Percentiles rank a stretch among this genome's conserved stretches.
Evolutionary conservation across 2,797 vertebrate species (phyloP).

Genomic region (Streptopelia turtur): DNA sequence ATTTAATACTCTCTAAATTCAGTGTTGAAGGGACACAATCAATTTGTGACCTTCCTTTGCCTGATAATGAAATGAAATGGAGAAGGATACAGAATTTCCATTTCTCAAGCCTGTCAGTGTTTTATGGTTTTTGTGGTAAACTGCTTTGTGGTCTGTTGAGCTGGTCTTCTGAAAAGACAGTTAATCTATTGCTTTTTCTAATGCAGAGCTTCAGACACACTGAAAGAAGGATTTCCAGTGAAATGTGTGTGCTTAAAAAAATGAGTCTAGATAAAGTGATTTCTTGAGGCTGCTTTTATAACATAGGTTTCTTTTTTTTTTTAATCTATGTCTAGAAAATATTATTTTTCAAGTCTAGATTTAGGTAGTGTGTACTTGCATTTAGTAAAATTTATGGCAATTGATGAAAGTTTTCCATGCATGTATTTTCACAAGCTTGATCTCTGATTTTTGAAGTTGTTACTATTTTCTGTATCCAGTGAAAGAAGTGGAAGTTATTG

Average conservation of each 20-base stretch:
- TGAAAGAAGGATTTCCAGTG: not conserved
- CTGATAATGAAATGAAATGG: conserved; percentile 44
- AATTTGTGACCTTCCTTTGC: conserved; percentile 36
- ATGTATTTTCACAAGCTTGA: not conserved
- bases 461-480: not conserved
- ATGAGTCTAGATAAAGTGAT: not conserved
- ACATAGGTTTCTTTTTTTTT: not conserved
- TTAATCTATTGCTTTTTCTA: not conserved
- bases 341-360: not conserved
- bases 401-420: not conserved
- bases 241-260: not conserved
- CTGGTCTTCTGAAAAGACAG: not conserved
- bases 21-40: not conserved
- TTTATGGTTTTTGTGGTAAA: conserved; percentile 32
- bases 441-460: not conserved
- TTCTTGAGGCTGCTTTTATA: not conserved
- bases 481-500: not conserved
- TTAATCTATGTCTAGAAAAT: not conserved
- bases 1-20: conserved; percentile 22
- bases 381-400: not conserved
- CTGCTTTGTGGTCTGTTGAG: conserved; percentile 17
- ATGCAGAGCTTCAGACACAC: not conserved
- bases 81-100: conserved; percentile 25
- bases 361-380: not conserved
- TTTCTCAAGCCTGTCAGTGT: conserved; percentile 42